These are phyloP conservation scores for Yponomeuta malinellus DNA, from an alignment of 2,888 invertebrate genomes.

Conservation along the genomic window DNA sequence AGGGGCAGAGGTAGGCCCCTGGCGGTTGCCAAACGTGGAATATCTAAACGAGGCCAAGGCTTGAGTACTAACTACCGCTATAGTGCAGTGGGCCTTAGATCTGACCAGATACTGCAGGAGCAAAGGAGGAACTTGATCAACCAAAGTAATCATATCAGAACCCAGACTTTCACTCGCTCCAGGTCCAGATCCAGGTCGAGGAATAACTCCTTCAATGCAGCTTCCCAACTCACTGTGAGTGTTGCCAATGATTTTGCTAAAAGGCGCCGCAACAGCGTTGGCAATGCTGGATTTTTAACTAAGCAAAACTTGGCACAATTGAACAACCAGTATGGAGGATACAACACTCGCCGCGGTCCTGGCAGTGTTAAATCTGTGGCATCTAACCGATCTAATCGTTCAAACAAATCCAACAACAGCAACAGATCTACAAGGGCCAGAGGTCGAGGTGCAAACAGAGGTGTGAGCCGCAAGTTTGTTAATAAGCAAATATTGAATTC, in stretches of 20 bases:
- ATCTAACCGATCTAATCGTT: constrained; percentile 45
- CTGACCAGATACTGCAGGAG: constrained; percentile 63
- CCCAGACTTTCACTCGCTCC: constrained; percentile 67
- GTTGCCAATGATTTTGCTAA: constrained; percentile 63
- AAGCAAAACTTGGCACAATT: constrained; percentile 57
- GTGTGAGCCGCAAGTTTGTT: constrained; percentile 53
- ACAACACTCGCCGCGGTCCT: constrained; percentile 51
- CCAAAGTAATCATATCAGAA: constrained; percentile 52
- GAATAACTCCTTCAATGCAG: constrained; percentile 53
- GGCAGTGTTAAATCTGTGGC: constrained; percentile 63
- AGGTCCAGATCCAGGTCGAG: constrained; percentile 15
- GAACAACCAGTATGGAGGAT: constrained; percentile 52
- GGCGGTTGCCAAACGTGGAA: constrained; percentile 60
- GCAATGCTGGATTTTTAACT: constrained; percentile 55
- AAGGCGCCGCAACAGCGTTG: constrained; percentile 60
- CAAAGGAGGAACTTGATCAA: constrained; percentile 44
- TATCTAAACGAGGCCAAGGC: constrained; percentile 64
- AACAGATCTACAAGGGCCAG: constrained; percentile 35
- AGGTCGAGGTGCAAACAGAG: constrained; percentile 38
- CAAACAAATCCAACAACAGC: constrained; percentile 43
- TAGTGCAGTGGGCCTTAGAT: constrained; percentile 61
- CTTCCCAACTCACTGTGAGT: constrained; percentile 62
- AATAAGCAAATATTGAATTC: constrained; percentile 60
- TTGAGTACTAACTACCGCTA: constrained; percentile 52
- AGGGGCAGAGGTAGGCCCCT: constrained; percentile 52